A percentile compares a stretch with the other conserved stretches of the same genome.
Evolutionary conservation across 2,888 invertebrate genomes (phyloP).

Genomic region (Trachelus stipa): DNA sequence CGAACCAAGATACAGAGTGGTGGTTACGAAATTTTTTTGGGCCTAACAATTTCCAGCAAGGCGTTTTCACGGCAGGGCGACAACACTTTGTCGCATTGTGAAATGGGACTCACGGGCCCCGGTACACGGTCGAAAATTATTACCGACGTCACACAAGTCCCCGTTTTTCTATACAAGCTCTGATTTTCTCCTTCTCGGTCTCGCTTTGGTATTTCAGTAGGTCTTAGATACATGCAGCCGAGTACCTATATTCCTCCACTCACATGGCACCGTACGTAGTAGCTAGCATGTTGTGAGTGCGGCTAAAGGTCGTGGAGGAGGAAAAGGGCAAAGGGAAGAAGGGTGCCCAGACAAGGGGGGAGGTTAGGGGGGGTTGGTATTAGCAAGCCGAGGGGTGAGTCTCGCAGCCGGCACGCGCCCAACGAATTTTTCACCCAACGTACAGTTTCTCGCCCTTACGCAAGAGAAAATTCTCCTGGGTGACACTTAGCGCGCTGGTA

Average conservation of each 20-base stretch:
- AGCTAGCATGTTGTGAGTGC: background rate
- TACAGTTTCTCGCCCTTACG: constrained; percentile 26
- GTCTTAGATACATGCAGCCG: constrained; percentile 6
- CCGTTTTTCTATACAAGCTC: background rate
- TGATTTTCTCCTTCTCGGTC: too few relatives aligned
- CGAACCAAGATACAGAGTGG: too few relatives aligned
- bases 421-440: constrained; percentile 60
- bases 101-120: background rate
- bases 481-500: too few relatives aligned
- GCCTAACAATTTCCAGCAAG: constrained; percentile 18
- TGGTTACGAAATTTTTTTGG: too few relatives aligned
- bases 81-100: constrained; percentile 35
- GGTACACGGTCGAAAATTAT: too few relatives aligned
- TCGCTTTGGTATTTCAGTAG: constrained; percentile 7
- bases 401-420: constrained; percentile 57
- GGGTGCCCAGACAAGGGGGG: constrained; percentile 13
- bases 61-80: constrained; percentile 27
- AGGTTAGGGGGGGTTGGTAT: constrained; percentile 36
- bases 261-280: too few relatives aligned
- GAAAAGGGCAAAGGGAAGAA: constrained; percentile 7
- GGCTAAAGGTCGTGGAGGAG: background rate
- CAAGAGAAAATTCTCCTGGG: too few relatives aligned
- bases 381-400: constrained; percentile 47
- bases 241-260: too few relatives aligned
- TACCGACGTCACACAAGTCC: background rate